These are phyloP conservation scores for Diadema setosum DNA, from an alignment of 35 echinoderm and acorn worm species.

Conservation along the genomic window DNA sequence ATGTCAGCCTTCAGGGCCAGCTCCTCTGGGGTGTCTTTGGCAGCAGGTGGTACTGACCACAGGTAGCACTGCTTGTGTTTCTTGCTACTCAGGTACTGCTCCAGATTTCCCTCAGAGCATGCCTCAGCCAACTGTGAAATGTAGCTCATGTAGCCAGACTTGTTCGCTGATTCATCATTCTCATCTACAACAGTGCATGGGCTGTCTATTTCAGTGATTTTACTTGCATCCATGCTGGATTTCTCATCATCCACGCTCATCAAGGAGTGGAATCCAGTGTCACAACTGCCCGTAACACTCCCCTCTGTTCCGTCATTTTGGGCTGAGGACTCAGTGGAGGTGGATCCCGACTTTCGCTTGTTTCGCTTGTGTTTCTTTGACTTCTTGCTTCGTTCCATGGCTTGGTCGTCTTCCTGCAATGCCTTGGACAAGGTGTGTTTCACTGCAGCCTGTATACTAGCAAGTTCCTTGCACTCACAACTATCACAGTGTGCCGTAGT, in stretches of 20 bases:
- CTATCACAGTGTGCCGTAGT: not conserved
- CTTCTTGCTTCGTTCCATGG: not conserved
- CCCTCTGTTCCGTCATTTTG: not conserved
- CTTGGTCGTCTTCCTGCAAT: not conserved
- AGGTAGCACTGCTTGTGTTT: constrained; percentile 83
- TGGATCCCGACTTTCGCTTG: not conserved
- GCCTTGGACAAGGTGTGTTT: not conserved
- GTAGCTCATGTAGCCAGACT: constrained; percentile 78
- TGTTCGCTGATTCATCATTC: constrained; percentile 17
- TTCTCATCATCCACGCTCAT: not conserved
- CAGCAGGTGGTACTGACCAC: constrained; percentile 62
- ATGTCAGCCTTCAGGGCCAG: constrained; percentile 12
- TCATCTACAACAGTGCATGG: constrained; percentile 54
- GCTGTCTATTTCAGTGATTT: not conserved
- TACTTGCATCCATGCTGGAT: not conserved
- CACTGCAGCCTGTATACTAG: constrained; percentile 1
- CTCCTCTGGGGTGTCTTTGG: not conserved
- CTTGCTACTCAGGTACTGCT: constrained; percentile 47
- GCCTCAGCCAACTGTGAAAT: constrained; percentile 63
- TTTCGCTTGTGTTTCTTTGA: not conserved
- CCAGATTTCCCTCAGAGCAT: constrained; percentile 64
- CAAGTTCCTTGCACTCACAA: not conserved
- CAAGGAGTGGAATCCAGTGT: not conserved
- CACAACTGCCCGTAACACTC: not conserved
- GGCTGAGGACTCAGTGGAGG: not conserved